These are phyloP conservation scores for Atrichornis clamosus DNA, from an alignment of 2,113 vertebrate species.

Conservation along the genomic window DNA sequence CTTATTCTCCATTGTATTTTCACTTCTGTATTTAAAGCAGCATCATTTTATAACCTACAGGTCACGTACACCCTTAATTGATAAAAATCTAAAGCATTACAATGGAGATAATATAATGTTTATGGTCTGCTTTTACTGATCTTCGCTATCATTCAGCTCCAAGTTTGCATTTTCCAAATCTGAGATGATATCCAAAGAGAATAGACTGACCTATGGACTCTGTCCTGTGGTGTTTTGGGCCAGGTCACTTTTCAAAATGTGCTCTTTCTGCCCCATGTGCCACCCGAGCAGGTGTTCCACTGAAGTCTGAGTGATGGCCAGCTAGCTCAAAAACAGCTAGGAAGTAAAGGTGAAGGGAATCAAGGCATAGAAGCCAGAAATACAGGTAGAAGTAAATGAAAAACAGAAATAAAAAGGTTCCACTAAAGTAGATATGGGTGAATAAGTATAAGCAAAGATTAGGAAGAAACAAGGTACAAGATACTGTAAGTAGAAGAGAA, in stretches of 20 bases:
- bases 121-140: background rate
- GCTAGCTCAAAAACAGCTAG: background rate
- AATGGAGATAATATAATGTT: background rate
- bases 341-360: background rate
- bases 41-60: background rate
- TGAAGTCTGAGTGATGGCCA: background rate
- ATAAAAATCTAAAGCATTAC: background rate
- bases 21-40: background rate
- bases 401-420: background rate
- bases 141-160: background rate
- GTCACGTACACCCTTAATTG: accelerated
- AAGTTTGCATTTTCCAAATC: background rate
- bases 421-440: background rate
- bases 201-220: background rate
- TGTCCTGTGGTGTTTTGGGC: background rate
- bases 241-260: background rate
- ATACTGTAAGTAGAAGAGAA: background rate
- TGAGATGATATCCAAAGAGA: background rate
- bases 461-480: background rate
- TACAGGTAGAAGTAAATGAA: background rate
- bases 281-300: background rate
- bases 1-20: background rate
- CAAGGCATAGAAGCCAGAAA: background rate
- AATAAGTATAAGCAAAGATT: background rate
- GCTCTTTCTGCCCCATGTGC: background rate